phyloP scores from a whole-genome alignment of 2,113 vertebrate species.

The Istiophorus platypterus region DNA sequence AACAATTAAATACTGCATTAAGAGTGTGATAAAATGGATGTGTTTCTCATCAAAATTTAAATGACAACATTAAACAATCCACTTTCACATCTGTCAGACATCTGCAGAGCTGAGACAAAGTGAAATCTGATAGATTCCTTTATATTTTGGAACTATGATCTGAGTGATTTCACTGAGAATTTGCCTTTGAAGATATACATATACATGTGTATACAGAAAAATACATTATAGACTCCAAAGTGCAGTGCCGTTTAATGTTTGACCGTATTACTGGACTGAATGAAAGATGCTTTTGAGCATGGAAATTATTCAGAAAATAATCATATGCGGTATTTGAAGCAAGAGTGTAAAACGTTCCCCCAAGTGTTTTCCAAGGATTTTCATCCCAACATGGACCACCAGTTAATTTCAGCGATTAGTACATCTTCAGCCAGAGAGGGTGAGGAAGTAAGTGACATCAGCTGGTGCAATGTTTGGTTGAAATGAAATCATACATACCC shows the following conservation, averaged over 20 bases:
- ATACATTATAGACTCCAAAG: no score
- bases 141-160: background rate
- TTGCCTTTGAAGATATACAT: background rate
- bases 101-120: conserved; percentile 54
- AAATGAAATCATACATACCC: conserved; percentile 73
- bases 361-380: conserved; percentile 25
- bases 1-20: conserved; percentile 71
- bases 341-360: background rate
- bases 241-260: background rate
- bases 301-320: background rate
- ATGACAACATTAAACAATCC: conserved; percentile 53
- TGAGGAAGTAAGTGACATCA: conserved; percentile 65
- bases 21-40: conserved; percentile 46
- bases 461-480: conserved; percentile 68
- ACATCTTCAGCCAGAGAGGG: conserved; percentile 41
- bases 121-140: conserved; percentile 10
- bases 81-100: conserved; percentile 64
- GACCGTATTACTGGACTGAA: background rate
- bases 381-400: conserved; percentile 29
- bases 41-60: conserved; percentile 76
- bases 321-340: background rate
- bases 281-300: background rate
- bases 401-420: conserved; percentile 61
- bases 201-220: background rate
- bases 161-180: background rate